Percentiles rank a stretch among this genome's conserved stretches.
phyloP scores from a whole-genome alignment of 2,797 vertebrate species.

The Catharus ustulatus region DNA sequence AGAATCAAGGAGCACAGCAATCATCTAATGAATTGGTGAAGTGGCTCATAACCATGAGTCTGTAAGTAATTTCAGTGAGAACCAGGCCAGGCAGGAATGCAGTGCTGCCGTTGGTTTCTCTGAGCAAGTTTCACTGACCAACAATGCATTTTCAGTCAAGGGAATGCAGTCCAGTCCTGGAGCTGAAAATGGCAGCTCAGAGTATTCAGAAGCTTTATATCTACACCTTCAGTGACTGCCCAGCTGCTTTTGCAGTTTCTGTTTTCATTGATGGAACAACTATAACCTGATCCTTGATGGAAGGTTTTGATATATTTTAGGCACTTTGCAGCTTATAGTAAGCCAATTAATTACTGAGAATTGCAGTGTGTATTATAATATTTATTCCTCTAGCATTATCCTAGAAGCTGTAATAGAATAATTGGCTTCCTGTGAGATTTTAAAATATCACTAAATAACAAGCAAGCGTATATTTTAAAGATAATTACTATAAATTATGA shows the following conservation, averaged over 20 bases:
- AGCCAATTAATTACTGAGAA: neutral
- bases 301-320: neutral
- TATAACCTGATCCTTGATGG: neutral
- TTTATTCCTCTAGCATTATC: neutral
- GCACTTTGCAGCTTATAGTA: neutral
- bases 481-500: neutral
- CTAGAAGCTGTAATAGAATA: neutral
- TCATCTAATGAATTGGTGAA: neutral
- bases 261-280: neutral
- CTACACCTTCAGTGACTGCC: neutral
- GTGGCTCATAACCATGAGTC: neutral
- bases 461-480: neutral
- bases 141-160: accelerated
- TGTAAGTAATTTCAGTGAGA: neutral
- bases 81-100: neutral
- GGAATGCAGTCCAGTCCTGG: neutral
- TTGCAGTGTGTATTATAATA: neutral
- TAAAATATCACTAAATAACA: neutral
- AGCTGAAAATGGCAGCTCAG: neutral
- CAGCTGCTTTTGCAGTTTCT: neutral
- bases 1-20: neutral
- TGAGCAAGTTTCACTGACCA: neutral
- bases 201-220: neutral
- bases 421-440: neutral
- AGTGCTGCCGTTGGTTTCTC: neutral